Conservation (phyloP, 2,113 vertebrate species). For the Otis tarda region DNA sequence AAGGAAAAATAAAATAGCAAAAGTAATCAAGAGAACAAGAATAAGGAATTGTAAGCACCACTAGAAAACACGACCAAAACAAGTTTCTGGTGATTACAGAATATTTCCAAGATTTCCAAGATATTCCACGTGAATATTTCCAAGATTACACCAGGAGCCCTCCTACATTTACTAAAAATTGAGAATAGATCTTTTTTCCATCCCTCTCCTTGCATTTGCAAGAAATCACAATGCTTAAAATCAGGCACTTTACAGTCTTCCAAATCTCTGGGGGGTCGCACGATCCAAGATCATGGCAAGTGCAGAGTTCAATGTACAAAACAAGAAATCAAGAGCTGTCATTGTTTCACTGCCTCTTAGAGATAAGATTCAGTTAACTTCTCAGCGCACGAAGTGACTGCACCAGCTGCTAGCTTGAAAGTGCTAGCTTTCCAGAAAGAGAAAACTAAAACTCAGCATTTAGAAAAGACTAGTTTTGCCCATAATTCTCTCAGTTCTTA, state of each 20-base stretch:
- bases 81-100: background rate
- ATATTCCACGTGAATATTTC: background rate
- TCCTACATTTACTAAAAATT: background rate
- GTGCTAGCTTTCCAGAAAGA: background rate
- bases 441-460: background rate
- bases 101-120: background rate
- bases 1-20: background rate
- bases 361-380: background rate
- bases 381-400: background rate
- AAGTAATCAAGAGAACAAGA: background rate
- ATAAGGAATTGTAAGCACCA: background rate
- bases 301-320: background rate
- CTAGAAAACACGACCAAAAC: accelerated
- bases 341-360: background rate
- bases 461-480: background rate
- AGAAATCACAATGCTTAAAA: background rate
- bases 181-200: background rate
- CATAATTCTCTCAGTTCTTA: background rate
- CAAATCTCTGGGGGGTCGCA: background rate
- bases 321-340: background rate
- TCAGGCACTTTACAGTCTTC: background rate
- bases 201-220: background rate
- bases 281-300: background rate
- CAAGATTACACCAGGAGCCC: background rate
- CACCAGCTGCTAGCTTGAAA: background rate